phyloP scores from a whole-genome alignment of 2,888 invertebrate genomes.

The Syrphus vitripennis region DNA sequence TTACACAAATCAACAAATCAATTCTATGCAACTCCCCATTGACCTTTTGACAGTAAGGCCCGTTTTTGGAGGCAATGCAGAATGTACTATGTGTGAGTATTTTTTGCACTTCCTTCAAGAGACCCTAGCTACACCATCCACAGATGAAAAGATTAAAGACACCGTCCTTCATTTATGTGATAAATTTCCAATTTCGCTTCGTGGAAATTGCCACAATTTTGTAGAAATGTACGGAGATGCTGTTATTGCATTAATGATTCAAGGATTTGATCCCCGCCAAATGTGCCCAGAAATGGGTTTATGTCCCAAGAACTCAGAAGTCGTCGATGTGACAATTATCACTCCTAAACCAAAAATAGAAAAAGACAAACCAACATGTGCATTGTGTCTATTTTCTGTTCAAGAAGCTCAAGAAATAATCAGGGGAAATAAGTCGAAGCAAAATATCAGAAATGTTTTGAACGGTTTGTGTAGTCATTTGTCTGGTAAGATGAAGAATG shows the following conservation, averaged over 20 bases:
- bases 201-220: slow-evolving; percentile 87
- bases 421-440: slow-evolving; percentile 89
- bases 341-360: slow-evolving; percentile 24
- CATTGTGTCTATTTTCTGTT: slow-evolving; percentile 92
- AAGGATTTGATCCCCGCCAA: slow-evolving; percentile 81
- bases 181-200: slow-evolving; percentile 84
- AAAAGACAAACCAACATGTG: slow-evolving; percentile 87
- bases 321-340: slow-evolving; percentile 72
- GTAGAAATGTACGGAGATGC: slow-evolving; percentile 90
- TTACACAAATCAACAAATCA: slow-evolving; percentile 77
- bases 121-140: slow-evolving; percentile 85
- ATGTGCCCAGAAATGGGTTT: slow-evolving; percentile 87
- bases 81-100: slow-evolving; percentile 91
- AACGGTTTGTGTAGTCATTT: slow-evolving; percentile 87
- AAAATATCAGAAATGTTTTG: slow-evolving; percentile 86
- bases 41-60: slow-evolving; percentile 81
- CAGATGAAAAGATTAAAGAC: slow-evolving; percentile 87
- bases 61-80: slow-evolving; percentile 80
- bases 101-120: slow-evolving; percentile 90
- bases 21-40: slow-evolving; percentile 82
- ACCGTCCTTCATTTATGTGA: slow-evolving; percentile 87
- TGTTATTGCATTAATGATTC: slow-evolving; percentile 88
- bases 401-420: slow-evolving; percentile 88
- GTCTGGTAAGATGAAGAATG: slow-evolving; percentile 84
- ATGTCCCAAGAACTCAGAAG: slow-evolving; percentile 83